phyloP scores from a whole-genome alignment of 2,888 invertebrate genomes.

The Oligia latruncula region DNA sequence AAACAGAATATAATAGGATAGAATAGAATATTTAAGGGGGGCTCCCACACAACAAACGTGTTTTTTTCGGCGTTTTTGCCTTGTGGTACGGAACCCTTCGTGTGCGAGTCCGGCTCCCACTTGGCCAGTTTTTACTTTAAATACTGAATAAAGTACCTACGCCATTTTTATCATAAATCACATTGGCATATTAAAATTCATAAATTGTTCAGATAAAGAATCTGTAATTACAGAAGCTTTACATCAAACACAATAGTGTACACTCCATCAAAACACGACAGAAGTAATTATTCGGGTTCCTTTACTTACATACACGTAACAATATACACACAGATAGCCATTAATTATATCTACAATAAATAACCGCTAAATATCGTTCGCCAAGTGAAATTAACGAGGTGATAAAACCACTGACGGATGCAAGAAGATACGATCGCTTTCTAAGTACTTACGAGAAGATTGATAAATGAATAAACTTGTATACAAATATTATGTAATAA shows the following conservation, averaged over 20 bases:
- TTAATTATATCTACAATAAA: constrained; percentile 9
- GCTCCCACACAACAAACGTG: too few relatives aligned
- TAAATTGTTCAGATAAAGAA: background rate
- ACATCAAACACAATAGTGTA: background rate
- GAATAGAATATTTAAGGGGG: too few relatives aligned
- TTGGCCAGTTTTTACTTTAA: background rate
- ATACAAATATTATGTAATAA: background rate
- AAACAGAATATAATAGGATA: too few relatives aligned
- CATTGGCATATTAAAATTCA: background rate
- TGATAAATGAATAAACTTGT: constrained; percentile 23
- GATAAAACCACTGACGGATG: constrained; percentile 33
- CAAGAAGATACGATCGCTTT: constrained; percentile 36
- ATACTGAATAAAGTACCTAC: background rate
- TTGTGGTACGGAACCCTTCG: too few relatives aligned
- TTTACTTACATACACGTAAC: constrained; percentile 1
- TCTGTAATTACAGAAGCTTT: background rate
- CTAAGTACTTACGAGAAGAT: constrained; percentile 26
- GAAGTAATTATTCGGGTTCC: background rate
- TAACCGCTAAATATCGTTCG: constrained; percentile 18
- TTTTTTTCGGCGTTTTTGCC: too few relatives aligned
- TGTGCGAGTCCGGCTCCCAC: too few relatives aligned
- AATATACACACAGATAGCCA: constrained; percentile 2
- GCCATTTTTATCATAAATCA: background rate
- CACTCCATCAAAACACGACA: background rate
- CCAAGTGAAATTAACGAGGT: constrained; percentile 46